Percentiles rank a stretch among this genome's conserved stretches.
phyloP scores from a whole-genome alignment of 2,113 vertebrate species.

The Tinamus guttatus region DNA sequence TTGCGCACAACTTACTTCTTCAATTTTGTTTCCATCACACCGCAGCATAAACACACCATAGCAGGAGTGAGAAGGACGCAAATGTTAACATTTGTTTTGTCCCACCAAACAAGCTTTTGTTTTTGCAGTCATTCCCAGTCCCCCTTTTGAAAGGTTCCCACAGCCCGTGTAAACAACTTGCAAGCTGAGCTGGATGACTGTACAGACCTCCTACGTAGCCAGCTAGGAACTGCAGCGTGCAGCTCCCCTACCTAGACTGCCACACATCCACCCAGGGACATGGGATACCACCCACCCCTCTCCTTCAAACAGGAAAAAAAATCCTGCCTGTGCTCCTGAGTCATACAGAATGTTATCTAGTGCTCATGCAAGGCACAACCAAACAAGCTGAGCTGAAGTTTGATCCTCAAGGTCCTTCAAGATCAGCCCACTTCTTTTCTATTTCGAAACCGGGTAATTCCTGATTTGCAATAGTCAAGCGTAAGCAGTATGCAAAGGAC shows the following conservation, averaged over 20 bases:
- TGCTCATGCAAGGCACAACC: neutral
- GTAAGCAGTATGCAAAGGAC: neutral
- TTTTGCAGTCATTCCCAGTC: conserved; percentile 56
- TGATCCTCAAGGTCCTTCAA: neutral
- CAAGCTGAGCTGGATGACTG: conserved; percentile 45
- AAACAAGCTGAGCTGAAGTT: neutral
- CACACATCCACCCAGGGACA: neutral
- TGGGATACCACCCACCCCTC: conserved; percentile 8
- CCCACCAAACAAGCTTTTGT: conserved; percentile 60
- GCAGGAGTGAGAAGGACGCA: conserved; percentile 29
- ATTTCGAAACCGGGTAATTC: neutral
- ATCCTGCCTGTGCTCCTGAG: neutral
- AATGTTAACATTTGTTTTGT: conserved; percentile 59
- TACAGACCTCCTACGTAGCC: conserved; percentile 7
- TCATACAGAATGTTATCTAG: neutral
- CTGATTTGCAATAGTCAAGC: neutral
- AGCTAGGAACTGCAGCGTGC: neutral
- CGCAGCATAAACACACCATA: conserved; percentile 46
- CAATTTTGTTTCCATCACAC: conserved; percentile 29
- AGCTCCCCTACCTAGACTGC: neutral
- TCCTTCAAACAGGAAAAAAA: neutral
- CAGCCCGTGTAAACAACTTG: conserved; percentile 25
- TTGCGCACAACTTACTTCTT: neutral
- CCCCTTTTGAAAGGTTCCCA: conserved; percentile 61
- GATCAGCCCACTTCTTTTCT: neutral